Evolutionary conservation across 2,888 invertebrate species (phyloP), one percentile per base, ranked within the genome.

Genomic region (Sinohyriopsis cumingii): DNA sequence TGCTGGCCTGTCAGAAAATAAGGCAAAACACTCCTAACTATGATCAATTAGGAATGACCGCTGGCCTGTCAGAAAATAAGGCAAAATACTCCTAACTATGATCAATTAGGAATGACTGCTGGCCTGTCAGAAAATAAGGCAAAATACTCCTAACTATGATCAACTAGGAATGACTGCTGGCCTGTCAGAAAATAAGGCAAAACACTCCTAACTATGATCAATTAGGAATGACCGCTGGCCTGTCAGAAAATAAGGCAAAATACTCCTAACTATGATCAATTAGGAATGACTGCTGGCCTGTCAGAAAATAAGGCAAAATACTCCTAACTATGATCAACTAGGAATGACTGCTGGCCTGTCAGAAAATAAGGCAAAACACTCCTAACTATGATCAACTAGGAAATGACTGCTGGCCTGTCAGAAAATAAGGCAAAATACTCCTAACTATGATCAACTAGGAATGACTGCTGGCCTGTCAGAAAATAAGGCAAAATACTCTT

Each of bases 151-250:
- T 62, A 25, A 33, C 12, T n/a, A n/a, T n/a, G n/a, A n/a, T n/a
- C n/a, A n/a, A n/a, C n/a, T n/a, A n/a, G n/a, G n/a, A n/a, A n/a
- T 94, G 0, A 98, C 94, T 0, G 96, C 94, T 0, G 97, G 96
- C 53, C 90, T 90, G 79, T 25, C 82, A 76, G 59, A 67, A 67
- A 72, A 68, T 18, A 71, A 12, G 55, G 24, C 3, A 45, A 33
- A 56, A 56, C 12, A 28, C 24, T 25, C 18, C 55, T 62, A 25
- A 33, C 12, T n/a, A n/a, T n/a, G n/a, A n/a, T n/a, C n/a, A n/a
- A n/a, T n/a, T n/a, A n/a, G n/a, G n/a, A n/a, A n/a, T 94, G 0
- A 98, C 94, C 0, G 96, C 94, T 0, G 97, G 96, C 53, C 90
- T 90, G 79, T 25, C 82, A 76, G 59, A 67, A 67, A 72, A 68